Percentiles rank a stretch among this genome's conserved stretches.
These are phyloP conservation scores for Brachionus manjavacas DNA, from an alignment of 1,140 invertebrate species.

Conservation along the genomic window DNA sequence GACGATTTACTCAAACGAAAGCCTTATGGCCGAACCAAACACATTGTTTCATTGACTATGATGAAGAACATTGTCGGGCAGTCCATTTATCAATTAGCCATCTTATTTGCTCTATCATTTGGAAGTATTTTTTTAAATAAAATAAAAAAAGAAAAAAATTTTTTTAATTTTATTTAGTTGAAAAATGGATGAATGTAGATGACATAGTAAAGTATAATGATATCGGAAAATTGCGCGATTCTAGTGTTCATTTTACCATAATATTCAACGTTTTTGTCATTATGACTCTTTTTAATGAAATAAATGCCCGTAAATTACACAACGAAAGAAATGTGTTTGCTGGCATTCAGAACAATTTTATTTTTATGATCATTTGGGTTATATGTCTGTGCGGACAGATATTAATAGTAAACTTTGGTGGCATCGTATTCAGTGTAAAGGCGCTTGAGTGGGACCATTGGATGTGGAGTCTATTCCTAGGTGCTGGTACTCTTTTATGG, in stretches of 20 bases:
- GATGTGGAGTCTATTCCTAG: conserved; percentile 97
- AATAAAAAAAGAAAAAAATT: background rate
- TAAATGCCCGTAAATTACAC: conserved; percentile 98
- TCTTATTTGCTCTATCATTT: conserved; percentile 86
- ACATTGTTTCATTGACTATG: conserved; percentile 96
- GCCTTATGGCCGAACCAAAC: conserved; percentile 95
- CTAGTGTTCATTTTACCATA: conserved; percentile 93
- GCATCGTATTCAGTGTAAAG: conserved; percentile 88
- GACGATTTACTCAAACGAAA: conserved; percentile 85
- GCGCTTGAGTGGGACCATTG: conserved; percentile 86
- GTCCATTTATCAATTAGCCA: conserved; percentile 86
- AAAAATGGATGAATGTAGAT: conserved; percentile 11
- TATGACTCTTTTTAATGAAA: conserved; percentile 99
- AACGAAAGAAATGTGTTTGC: conserved; percentile 93
- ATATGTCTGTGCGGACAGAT: conserved; percentile 84
- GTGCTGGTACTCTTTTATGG: conserved; percentile 89
- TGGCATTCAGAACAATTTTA: conserved; percentile 86
- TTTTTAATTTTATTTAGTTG: background rate
- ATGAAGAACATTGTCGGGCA: conserved; percentile 99
- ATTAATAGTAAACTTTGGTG: conserved; percentile 92
- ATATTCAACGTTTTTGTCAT: conserved; percentile 99
- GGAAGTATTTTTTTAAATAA: conserved; percentile 61
- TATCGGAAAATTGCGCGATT: conserved; percentile 63
- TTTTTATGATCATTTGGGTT: conserved; percentile 97
- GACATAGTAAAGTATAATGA: conserved; percentile 56